Conservation (phyloP, 2,888 invertebrate species). For the Pristionchus maxplancki region DNA sequence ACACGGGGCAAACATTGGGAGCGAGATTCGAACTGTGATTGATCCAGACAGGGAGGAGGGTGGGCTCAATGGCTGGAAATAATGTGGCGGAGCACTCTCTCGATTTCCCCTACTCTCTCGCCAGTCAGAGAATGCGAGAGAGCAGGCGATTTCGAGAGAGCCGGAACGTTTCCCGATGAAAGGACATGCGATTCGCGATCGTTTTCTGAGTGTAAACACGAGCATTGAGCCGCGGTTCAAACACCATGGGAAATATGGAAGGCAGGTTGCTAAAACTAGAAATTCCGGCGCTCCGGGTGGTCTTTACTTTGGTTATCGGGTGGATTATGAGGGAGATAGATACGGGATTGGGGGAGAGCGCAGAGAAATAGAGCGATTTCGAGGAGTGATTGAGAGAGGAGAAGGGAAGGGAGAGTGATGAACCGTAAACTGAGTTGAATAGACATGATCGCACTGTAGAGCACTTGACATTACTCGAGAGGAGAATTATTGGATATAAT, state of each 20-base stretch:
- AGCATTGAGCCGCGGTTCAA: constrained; percentile 1
- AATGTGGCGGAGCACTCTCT: neutral
- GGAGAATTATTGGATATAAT: neutral
- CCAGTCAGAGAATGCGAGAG: neutral
- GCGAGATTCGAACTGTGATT: neutral
- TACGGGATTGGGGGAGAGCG: neutral
- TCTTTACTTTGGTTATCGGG: neutral
- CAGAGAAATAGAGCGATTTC: neutral
- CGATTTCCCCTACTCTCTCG: neutral
- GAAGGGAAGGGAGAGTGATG: neutral
- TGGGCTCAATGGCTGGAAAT: neutral
- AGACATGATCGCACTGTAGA: neutral
- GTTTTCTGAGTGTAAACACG: constrained; percentile 17
- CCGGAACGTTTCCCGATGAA: neutral
- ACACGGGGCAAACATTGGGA: constrained; percentile 9
- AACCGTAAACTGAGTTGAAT: neutral
- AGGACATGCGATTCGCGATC: neutral
- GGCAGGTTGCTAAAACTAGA: constrained; percentile 1
- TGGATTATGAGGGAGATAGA: neutral
- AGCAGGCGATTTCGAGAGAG: neutral
- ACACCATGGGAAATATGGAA: neutral
- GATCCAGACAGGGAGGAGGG: constrained; percentile 18
- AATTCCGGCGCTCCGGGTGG: neutral
- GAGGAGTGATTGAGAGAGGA: neutral
- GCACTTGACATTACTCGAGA: neutral